Evolutionary conservation across 1,140 invertebrate species (phyloP), one percentile per base, ranked within the genome.

Genomic region (Philaenus spumarius): DNA sequence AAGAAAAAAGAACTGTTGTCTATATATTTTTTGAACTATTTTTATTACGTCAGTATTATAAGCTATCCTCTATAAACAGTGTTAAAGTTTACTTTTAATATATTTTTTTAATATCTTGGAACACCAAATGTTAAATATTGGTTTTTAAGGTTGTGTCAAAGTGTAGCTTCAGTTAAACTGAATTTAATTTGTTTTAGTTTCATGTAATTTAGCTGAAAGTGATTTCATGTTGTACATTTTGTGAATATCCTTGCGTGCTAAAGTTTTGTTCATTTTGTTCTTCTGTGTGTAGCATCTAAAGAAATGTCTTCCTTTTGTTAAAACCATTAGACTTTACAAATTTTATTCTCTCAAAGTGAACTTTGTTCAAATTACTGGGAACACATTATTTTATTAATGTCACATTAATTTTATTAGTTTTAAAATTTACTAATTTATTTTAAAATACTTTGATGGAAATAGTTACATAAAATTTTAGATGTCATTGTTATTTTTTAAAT

Each of bases 1-100:
- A 30, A 30, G 26, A 30, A 30, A 26, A 53, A 53, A 53, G 50
- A 53, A 53, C 50, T 53, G 50, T 53, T 53, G 50, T 53, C 50
- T 53, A 53, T 53, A 47, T 47, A 53, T 53, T 53, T 53, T 53
- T 53, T 53, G 50, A 53, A 53, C 50, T 53, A 53, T 53, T 53
- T 46, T 53, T 53, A 53, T 53, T 53, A 53, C 15, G 37, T 53
- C 50, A 53, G 50, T 53, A 53, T 53, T 53, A 53, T 53, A 53
- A 51, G 37, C 26, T 37, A 53, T 35, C 50, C 50, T 20, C 50
- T 53, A 53, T 11, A 19, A 53, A 39, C 30, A 35, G 22, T 53
- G 50, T 53, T 53, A 53, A 53, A 30, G 35, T 53, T 53, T 30
- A 30, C 3, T 39, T 15, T 53, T 53, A 20, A 53, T 30, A 53